Evolutionary conservation across 2,888 invertebrate genomes (phyloP), one percentile per base, ranked within the genome.

Genomic region (Tachystola acroxantha): DNA sequence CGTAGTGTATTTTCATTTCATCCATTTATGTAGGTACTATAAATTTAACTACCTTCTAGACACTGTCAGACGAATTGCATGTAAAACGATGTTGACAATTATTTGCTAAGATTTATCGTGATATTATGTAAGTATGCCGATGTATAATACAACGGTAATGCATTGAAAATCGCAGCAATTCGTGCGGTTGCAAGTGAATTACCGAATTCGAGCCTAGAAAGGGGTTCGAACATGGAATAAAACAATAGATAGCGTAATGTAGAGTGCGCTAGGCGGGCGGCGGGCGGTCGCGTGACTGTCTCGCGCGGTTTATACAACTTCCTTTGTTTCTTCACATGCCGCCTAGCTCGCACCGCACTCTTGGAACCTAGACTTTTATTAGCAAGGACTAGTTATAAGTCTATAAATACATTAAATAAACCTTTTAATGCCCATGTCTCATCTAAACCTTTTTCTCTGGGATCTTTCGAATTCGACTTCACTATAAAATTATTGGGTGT

Each of bases 281-380:
- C 56, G 56, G 63, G 51, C 50, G 57, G 57, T 77, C 67, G 79
- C 79, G 80, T 81, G 80, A 74, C 78, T 75, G 73, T 75, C 71
- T 73, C 64, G 72, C 61, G 64, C 62, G 71, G 62, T 70, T 60
- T 72, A 70, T 74, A 75, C 71, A 67, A 71, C 72, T 79, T 77
- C 78, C 78, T 77, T 78, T 75, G 77, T 77, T 73, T 73, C 71
- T 73, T 69, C 63, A 68, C 73, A 68, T 70, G 7, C 6, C 24
- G 16, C 16, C 16, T 16, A 65, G 61, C 64, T 64, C 61, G 64
- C 63, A 66, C 65, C 42, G 43, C 52, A 60, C 44, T 42, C 48
- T 50, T 49, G 47, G 44, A 43, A 45, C 49, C 48, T 48, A 45
- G 47, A 46, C 43, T 25, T 37, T 43, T 35, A 24, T 14, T 32